Evolutionary conservation across 1,140 invertebrate genomes (phyloP), one percentile per base, ranked within the genome.

Genomic region (Helicorthomorpha holstii): DNA sequence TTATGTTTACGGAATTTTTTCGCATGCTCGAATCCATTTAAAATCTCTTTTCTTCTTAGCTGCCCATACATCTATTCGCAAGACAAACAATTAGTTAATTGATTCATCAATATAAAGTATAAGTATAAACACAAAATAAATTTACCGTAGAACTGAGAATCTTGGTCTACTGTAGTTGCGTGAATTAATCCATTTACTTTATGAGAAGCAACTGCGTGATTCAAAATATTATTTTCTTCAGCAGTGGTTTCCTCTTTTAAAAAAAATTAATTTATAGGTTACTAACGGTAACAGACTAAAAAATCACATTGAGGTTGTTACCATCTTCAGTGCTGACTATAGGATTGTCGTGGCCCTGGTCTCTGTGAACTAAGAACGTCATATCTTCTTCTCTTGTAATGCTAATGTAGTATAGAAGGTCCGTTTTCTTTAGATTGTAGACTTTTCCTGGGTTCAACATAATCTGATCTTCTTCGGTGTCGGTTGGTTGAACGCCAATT

Each of bases 371-470:
- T 25, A 92, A 78, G 70, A 97, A 90, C 51, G 89, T 85, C n/a
- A 86, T 91, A 64, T 93, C 90, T 64, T 93, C 88, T 64, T 94
- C 89, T 66, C 96, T 95, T 23, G 91, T 95, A 53, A 96, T 95
- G 69, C 88, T 93, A 83, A 97, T 87, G 68, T 98, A 98, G 70
- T 96, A 98, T 65, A 92, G 95, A 23, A 88, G 91, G 67, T 98
- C 93, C 1, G 63, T 60, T 21, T 62, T 57, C 1, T 63, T 58
- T 85, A 98, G 93, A 60, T 95, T 92, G 70, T 98, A 91, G 24
- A 86, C 72, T 0, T 91, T 91, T 19, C 93, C 93, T 1, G 94
- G 93, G 72, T 98, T 98, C 26, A 98, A 70, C 42, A 94, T 80
- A 57, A 98, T 97, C 1, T 85, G 83, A 62, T 61, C 62, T 42